A percentile compares a stretch with the other conserved stretches of the same genome.
These are phyloP conservation scores for Tanytarsus gracilentus DNA, from an alignment of 2,888 invertebrate genomes.

Conservation along the genomic window DNA sequence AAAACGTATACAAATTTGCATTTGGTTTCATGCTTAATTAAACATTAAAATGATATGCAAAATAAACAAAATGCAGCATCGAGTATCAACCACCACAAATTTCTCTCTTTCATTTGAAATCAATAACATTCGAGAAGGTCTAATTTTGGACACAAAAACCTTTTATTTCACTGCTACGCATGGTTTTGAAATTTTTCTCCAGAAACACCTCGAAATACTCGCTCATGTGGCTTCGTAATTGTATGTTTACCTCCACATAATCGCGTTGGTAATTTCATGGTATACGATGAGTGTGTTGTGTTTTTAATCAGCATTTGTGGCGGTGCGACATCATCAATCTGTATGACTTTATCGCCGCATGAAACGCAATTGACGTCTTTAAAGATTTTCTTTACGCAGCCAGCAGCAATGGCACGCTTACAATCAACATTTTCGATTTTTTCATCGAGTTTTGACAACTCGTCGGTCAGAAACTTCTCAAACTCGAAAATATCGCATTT, in stretches of 20 bases:
- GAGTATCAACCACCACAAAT: too few relatives aligned
- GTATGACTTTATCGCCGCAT: conserved; percentile 12
- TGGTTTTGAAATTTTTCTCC: background rate
- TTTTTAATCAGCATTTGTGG: background rate
- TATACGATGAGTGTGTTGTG: background rate
- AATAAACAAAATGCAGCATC: too few relatives aligned
- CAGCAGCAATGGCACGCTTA: background rate
- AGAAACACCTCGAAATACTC: conserved; percentile 7
- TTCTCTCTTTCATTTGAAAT: too few relatives aligned
- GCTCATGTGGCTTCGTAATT: background rate
- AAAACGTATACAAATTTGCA: too few relatives aligned
- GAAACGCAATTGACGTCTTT: conserved; percentile 6
- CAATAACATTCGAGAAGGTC: too few relatives aligned
- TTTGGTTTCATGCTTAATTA: too few relatives aligned
- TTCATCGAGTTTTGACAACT: background rate
- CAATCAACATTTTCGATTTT: conserved; percentile 13
- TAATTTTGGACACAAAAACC: too few relatives aligned
- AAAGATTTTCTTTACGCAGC: background rate
- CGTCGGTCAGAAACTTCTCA: background rate
- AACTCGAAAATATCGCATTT: background rate
- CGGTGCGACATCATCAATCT: background rate
- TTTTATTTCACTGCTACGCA: background rate
- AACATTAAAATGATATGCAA: too few relatives aligned
- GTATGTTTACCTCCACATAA: conserved; percentile 9
- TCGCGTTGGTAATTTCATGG: background rate